A percentile compares a stretch with the other conserved stretches of the same genome.
These are phyloP conservation scores for Latheticus oryzae DNA, from an alignment of 2,888 invertebrate genomes.

Conservation along the genomic window DNA sequence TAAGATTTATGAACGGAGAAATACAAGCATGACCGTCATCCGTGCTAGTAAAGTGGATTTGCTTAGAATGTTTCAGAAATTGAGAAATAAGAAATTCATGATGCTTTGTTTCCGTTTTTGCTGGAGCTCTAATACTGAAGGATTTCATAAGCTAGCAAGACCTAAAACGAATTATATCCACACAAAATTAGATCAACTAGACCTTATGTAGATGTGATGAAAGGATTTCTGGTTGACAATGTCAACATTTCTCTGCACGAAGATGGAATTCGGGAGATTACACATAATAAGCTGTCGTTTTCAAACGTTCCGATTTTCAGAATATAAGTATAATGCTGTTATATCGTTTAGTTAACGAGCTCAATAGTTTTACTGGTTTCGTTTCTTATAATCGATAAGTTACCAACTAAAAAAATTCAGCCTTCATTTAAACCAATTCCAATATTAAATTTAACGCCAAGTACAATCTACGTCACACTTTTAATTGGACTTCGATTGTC, in stretches of 20 bases:
- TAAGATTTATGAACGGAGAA: constrained; percentile 10
- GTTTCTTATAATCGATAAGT: too few relatives aligned
- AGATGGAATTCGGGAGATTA: background rate
- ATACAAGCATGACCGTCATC: background rate
- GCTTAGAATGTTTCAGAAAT: constrained; percentile 27
- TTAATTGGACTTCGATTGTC: too few relatives aligned
- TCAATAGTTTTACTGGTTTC: background rate
- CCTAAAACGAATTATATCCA: constrained; percentile 19
- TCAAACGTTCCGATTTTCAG: constrained; percentile 2
- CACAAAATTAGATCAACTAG: constrained; percentile 15
- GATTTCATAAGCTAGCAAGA: constrained; percentile 3
- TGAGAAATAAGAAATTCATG: constrained; percentile 38
- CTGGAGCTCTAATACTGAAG: constrained; percentile 10
- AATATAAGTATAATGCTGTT: background rate
- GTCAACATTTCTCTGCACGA: constrained; percentile 21
- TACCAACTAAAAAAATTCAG: too few relatives aligned
- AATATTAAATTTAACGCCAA: background rate
- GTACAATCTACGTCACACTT: constrained; percentile 1
- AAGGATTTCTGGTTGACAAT: constrained; percentile 17
- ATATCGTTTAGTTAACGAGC: constrained; percentile 2
- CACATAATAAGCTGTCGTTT: constrained; percentile 22
- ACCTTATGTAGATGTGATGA: constrained; percentile 25
- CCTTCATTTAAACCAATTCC: too few relatives aligned
- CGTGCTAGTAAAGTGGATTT: constrained; percentile 13
- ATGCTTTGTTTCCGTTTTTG: constrained; percentile 27